phyloP scores from a whole-genome alignment of 2,113 vertebrate genomes.

The Brachyistius frenatus region DNA sequence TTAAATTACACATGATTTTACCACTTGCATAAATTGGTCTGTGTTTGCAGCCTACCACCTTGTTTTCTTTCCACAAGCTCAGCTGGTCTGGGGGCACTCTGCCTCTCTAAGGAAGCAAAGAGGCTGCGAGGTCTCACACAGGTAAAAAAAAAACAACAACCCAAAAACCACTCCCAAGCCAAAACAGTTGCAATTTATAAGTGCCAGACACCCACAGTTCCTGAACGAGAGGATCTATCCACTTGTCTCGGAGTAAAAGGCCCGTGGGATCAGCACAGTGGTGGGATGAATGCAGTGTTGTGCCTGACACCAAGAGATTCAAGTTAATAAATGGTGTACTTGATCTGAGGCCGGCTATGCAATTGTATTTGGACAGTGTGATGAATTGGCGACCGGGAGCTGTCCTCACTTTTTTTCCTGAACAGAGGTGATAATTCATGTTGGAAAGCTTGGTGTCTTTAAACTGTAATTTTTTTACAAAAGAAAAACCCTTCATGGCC shows the following conservation, averaged over 20 bases:
- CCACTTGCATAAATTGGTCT: no score
- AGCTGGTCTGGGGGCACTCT: background rate
- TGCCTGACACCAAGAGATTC: conserved; percentile 65
- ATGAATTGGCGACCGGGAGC: conserved; percentile 77
- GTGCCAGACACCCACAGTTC: conserved; percentile 58
- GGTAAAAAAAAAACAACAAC: conserved; percentile 15
- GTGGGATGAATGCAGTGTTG: conserved; percentile 69
- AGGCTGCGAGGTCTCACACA: conserved; percentile 21
- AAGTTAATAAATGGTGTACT: conserved; percentile 75
- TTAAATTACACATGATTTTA: background rate
- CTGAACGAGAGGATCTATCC: conserved; percentile 57
- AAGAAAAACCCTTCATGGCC: background rate
- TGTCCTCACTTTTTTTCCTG: conserved; percentile 58
- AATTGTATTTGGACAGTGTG: conserved; percentile 78
- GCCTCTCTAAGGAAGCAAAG: conserved; percentile 8
- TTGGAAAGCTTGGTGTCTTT: conserved; percentile 22
- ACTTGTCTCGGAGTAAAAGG: conserved; percentile 63
- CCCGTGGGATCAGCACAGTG: conserved; percentile 57
- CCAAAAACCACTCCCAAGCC: conserved; percentile 5
- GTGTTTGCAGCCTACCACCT: background rate
- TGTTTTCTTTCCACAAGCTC: background rate
- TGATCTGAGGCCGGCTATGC: conserved; percentile 64
- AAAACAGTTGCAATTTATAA: conserved; percentile 64
- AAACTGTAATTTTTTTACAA: conserved; percentile 36
- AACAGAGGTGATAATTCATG: conserved; percentile 70